phyloP scores from a whole-genome alignment of 2,113 vertebrate genomes.

The Spea multiplicata region DNA sequence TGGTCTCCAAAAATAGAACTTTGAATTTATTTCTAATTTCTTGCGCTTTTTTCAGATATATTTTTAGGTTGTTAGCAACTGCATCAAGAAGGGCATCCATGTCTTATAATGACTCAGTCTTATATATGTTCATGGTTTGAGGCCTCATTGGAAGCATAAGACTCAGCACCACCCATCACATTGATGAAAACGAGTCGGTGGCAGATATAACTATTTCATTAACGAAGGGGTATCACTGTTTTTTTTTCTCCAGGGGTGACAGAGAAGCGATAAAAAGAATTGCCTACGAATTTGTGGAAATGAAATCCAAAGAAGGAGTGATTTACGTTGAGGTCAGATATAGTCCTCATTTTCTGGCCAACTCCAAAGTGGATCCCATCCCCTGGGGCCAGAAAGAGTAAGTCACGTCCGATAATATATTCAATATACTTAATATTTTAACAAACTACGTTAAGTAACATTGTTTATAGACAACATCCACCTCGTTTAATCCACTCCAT shows the following conservation, averaged over 20 bases:
- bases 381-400: slow-evolving; percentile 84
- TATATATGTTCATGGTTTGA: not conserved
- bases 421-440: too few relatives aligned
- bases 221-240: too few relatives aligned
- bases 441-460: too few relatives aligned
- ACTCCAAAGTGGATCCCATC: slow-evolving; percentile 76
- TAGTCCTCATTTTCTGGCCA: slow-evolving; percentile 89
- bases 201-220: too few relatives aligned
- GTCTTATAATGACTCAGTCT: not conserved
- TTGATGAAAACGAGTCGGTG: not conserved
- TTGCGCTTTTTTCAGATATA: too few relatives aligned
- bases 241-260: slow-evolving; percentile 73
- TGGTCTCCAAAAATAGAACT: too few relatives aligned
- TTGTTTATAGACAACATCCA: too few relatives aligned
- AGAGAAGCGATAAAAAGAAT: slow-evolving; percentile 85
- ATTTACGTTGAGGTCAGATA: slow-evolving; percentile 88
- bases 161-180: not conserved
- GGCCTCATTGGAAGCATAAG: not conserved
- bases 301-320: slow-evolving; percentile 83
- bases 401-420: slow-evolving; percentile 53
- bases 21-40: too few relatives aligned
- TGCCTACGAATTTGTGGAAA: slow-evolving; percentile 91
- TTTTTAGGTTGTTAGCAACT: too few relatives aligned
- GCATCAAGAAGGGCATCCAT: too few relatives aligned
- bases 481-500: too few relatives aligned